Percentiles rank a stretch among this genome's conserved stretches.
These are phyloP conservation scores for Chromoteleia sp. DNA, from an alignment of 2,888 invertebrate species.

Conservation along the genomic window DNA sequence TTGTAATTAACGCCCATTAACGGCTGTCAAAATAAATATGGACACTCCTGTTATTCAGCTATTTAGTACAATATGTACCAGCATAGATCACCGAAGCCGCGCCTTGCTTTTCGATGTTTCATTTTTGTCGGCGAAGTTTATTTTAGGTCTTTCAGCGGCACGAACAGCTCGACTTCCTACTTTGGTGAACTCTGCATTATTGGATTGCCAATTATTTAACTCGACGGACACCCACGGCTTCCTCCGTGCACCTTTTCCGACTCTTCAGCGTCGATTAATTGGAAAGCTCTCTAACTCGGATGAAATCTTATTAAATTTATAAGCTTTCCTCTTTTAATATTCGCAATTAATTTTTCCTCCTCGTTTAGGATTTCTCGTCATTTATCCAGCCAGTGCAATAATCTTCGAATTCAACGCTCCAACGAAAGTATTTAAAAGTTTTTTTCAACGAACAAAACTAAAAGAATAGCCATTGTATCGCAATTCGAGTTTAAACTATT, in stretches of 20 bases:
- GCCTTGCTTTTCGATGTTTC: conserved; percentile 54
- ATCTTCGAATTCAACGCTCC: conserved; percentile 13
- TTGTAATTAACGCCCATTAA: conserved; percentile 47
- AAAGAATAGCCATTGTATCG: neutral
- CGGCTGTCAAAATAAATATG: conserved; percentile 49
- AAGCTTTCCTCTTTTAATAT: conserved; percentile 52
- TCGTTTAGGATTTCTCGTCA: conserved; percentile 32
- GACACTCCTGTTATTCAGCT: conserved; percentile 47
- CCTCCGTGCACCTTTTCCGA: conserved; percentile 56
- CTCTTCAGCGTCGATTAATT: conserved; percentile 61
- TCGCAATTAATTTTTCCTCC: conserved; percentile 41
- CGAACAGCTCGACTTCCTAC: conserved; percentile 64
- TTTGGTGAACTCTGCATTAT: conserved; percentile 64
- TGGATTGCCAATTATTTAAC: conserved; percentile 66
- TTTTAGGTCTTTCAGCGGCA: conserved; percentile 60
- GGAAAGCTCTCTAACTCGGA: conserved; percentile 55
- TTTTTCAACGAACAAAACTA: neutral
- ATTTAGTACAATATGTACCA: conserved; percentile 35
- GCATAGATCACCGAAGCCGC: conserved; percentile 43
- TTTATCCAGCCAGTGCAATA: conserved; percentile 16
- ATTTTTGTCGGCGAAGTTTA: conserved; percentile 55
- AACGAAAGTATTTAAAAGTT: conserved; percentile 17
- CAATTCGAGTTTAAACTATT: neutral
- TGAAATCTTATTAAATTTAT: conserved; percentile 65
- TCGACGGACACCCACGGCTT: conserved; percentile 63